Evolutionary conservation across 1,140 invertebrate genomes (phyloP), one percentile per base, ranked within the genome.

Genomic region (Stenopsyche tienmushanensis): DNA sequence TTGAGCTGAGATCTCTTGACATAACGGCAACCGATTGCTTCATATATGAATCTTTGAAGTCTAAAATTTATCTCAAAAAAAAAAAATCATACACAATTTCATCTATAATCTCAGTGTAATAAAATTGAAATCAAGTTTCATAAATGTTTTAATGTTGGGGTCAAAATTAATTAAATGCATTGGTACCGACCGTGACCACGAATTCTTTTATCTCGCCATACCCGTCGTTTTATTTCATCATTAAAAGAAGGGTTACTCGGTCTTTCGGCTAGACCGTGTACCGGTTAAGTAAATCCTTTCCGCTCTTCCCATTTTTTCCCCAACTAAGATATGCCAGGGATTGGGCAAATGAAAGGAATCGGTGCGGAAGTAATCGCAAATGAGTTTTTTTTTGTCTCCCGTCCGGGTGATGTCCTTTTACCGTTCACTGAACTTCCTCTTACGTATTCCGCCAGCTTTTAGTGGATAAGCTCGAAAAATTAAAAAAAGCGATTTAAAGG

Each of bases 321-420:
- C 13, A 5, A 34, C 29, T 15, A 20, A 47, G 17, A 47, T 47
- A 47, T 17, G n/a, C 57, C 57, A 20, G n/a, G 21, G 39, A n/a
- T 21, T 8, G 29, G n/a, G 57, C 57, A 39, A 59, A 59, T 59
- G 44, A 59, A 59, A 44, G 29, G 57, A 59, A 45, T 23, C 41
- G 57, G 57, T 17, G 57, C 57, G 57, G 39, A 45, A 59, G 39
- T 59, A 59, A 59, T 42, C 20, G 20, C 57, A 59, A 59, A 59
- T 59, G 57, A 59, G 57, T 59, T 59, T 59, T 59, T 59, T 59
- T 44, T n/a, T 39, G 18, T 23, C 15, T 23, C 34, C 2, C n/a
- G 26, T 20, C 52, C 17, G 10, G 18, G 8, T 47, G 44, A 15
- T 34, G 29, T 47, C 44, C 17, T 47, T 47, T 47, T 47, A 15